Evolutionary conservation across 2,888 invertebrate genomes (phyloP).

Genomic region (Rutpela maculata): DNA sequence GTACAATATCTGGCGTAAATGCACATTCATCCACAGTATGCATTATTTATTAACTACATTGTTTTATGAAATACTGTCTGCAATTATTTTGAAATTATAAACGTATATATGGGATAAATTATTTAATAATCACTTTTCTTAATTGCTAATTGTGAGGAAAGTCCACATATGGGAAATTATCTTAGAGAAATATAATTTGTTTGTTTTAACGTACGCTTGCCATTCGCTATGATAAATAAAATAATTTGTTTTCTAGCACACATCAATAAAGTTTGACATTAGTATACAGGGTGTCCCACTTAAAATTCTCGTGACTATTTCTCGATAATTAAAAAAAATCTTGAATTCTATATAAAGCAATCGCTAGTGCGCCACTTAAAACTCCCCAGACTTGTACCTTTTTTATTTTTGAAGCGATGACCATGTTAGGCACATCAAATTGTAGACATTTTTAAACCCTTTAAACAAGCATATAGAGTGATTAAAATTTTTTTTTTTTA

Average conservation of each 20-base stretch:
- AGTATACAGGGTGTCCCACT: no score
- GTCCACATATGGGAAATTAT: slow-evolving; percentile 10
- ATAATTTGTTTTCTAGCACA: not conserved
- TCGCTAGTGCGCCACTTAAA: no score
- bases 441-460: no score
- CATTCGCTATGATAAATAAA: not conserved
- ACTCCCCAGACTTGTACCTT: no score
- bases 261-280: not conserved
- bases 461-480: no score
- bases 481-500: no score
- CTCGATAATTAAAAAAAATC: no score
- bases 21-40: not conserved
- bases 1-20: not conserved
- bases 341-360: no score
- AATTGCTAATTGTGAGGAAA: slow-evolving; percentile 17
- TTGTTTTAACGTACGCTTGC: not conserved
- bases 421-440: no score
- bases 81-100: slow-evolving; percentile 16
- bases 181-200: not conserved
- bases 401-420: no score
- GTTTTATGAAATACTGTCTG: not conserved
- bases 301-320: no score
- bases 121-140: slow-evolving; percentile 28
- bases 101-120: slow-evolving; percentile 10
- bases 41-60: slow-evolving; percentile 4